A percentile compares a stretch with the other conserved stretches of the same genome.
phyloP scores from a whole-genome alignment of 2,888 invertebrate genomes.

The Torymus texanus region DNA sequence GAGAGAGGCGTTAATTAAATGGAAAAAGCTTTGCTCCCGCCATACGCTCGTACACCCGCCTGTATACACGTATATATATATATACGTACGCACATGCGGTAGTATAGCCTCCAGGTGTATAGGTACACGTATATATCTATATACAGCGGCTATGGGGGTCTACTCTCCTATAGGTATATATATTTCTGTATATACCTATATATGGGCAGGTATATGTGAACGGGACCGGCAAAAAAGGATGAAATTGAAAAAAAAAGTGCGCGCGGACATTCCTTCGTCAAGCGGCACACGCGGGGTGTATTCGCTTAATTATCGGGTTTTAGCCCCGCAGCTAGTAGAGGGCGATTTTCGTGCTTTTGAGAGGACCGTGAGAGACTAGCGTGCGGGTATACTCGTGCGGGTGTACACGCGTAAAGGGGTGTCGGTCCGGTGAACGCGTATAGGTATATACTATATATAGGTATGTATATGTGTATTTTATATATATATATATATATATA shows the following conservation, averaged over 20 bases:
- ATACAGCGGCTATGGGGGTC: too few species aligned
- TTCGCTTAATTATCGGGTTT: conserved; percentile 55
- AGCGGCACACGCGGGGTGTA: conserved; percentile 27
- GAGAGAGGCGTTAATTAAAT: conserved; percentile 56
- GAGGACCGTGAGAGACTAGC: background rate
- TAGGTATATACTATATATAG: too few species aligned
- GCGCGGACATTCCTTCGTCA: background rate
- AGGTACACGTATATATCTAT: too few species aligned
- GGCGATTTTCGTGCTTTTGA: conserved; percentile 35
- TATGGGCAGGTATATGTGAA: conserved; percentile 5
- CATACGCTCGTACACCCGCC: background rate
- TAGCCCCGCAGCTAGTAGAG: conserved; percentile 6
- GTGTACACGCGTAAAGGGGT: background rate
- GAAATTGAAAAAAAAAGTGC: conserved; percentile 42
- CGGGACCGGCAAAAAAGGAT: conserved; percentile 21
- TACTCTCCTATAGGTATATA: too few species aligned
- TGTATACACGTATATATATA: background rate
- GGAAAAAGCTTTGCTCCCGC: conserved; percentile 50
- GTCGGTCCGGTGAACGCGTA: too few species aligned
- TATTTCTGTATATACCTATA: background rate
- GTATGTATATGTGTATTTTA: background rate
- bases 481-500: too few species aligned
- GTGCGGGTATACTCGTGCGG: background rate
- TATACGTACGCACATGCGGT: background rate
- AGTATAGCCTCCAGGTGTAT: background rate